These are phyloP conservation scores for Volucella zonaria DNA, from an alignment of 2,888 invertebrate genomes.

Conservation along the genomic window DNA sequence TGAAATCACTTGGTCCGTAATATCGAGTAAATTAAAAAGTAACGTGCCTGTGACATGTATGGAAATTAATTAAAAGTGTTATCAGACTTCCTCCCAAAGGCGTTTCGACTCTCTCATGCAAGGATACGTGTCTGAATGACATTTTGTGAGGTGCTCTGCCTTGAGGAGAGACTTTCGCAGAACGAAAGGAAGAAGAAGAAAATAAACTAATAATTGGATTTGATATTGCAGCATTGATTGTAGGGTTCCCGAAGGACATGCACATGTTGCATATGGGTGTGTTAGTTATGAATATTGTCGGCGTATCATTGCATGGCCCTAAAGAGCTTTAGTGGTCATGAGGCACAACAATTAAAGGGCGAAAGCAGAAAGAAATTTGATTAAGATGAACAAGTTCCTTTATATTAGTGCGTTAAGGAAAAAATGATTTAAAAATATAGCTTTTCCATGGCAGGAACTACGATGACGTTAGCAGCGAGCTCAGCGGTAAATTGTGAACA, in stretches of 20 bases:
- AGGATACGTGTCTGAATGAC: slow-evolving; percentile 51
- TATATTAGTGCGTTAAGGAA: too few species aligned
- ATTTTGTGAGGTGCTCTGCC: slow-evolving; percentile 20
- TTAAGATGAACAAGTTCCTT: too few species aligned
- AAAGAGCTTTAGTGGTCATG: too few species aligned
- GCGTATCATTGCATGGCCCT: not conserved
- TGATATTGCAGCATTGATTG: slow-evolving; percentile 35
- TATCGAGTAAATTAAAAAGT: slow-evolving; percentile 43
- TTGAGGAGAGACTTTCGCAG: slow-evolving; percentile 14
- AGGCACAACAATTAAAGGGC: too few species aligned
- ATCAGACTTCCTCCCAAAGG: slow-evolving; percentile 31
- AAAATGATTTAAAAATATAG: too few species aligned
- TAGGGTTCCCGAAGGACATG: slow-evolving; percentile 15
- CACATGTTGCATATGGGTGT: slow-evolving; percentile 1
- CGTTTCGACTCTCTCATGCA: slow-evolving; percentile 35
- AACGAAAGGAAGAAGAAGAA: slow-evolving; percentile 8
- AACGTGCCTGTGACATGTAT: slow-evolving; percentile 20
- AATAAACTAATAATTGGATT: slow-evolving; percentile 44
- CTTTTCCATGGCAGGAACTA: too few species aligned
- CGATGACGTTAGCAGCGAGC: too few species aligned
- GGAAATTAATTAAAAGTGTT: slow-evolving; percentile 60
- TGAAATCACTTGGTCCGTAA: slow-evolving; percentile 29
- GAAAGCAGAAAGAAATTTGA: too few species aligned
- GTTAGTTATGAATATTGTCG: not conserved
- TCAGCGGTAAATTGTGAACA: too few species aligned